Base-by-base conservation (phyloP, 2,888 invertebrate species). In the Linhomoeus sp. region DNA sequence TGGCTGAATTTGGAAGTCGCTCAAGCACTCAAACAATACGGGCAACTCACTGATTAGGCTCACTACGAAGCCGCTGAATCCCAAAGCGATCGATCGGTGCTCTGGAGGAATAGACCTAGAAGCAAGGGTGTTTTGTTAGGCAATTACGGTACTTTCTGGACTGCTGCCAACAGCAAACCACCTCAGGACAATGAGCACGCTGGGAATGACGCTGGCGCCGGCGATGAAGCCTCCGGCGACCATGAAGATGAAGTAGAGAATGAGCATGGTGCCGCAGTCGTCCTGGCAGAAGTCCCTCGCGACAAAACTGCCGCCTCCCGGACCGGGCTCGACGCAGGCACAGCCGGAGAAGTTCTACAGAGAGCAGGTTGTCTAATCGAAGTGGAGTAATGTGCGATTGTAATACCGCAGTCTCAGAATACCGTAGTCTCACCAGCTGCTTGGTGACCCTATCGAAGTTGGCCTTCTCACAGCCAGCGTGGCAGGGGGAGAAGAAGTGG, bases 331-430 rank as follows among this genome's bases (percentile, higher is more conserved):
- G 23, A 29, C 46, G 46, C 62, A 62, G 17, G 45, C 48, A 48
- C 61, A 61, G 41, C 54, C 44, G 17, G 48, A 45, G 46, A 58
- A 58, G 46, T 35, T 17, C 35, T 39, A 15, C 14, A 41, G 5
- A 45, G 55, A 14, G 74, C 62, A 51, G 51, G 59, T 3, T 53
- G 56, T 24, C 86, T 79, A 61, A 73, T 75, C 7, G 76, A 82
- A 58, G 76, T 41, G 29, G n/a, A 7, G 3, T 15, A 43, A 22
- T 22, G 17, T 15, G n/a, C n/a, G n/a, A n/a, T n/a, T n/a, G n/a
- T n/a, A n/a, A n/a, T n/a, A n/a, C n/a, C n/a, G n/a, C n/a, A n/a
- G n/a, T n/a, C n/a, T n/a, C n/a, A n/a, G n/a, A n/a, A 17, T 17
- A 41, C 3, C 14, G 43, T 2, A n/a, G n/a, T 3, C 40, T 14